These are phyloP conservation scores for Ptychochromis oligacanthus DNA, from an alignment of 2,113 vertebrate species.

Conservation along the genomic window DNA sequence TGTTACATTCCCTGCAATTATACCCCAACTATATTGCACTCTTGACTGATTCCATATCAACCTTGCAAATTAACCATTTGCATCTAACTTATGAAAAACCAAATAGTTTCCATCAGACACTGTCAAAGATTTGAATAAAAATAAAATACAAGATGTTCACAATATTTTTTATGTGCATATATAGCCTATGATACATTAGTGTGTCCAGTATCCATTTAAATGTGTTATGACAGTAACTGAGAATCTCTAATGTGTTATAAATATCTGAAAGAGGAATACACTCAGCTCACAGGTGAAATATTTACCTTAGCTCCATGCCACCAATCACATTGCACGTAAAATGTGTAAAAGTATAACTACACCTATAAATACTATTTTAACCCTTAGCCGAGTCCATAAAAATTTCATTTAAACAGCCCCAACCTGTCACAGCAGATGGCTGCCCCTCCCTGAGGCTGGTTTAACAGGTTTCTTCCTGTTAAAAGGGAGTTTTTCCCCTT, in stretches of 20 bases:
- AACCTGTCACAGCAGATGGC: too few relatives aligned
- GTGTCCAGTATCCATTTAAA: not conserved
- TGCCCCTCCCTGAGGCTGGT: too few relatives aligned
- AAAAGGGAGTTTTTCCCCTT: too few relatives aligned
- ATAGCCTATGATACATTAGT: not conserved
- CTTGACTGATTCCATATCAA: not conserved
- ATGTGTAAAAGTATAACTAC: not conserved
- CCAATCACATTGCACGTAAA: not conserved
- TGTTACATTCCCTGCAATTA: not conserved
- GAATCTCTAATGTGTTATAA: not conserved
- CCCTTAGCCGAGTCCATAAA: fast-evolving
- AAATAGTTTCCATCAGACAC: not conserved
- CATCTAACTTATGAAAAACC: not conserved
- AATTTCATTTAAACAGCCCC: not conserved
- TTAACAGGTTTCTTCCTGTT: too few relatives aligned
- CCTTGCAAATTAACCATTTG: not conserved
- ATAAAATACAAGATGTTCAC: fast-evolving
- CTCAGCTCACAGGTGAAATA: not conserved
- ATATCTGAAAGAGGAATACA: not conserved
- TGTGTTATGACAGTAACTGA: not conserved
- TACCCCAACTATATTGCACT: not conserved
- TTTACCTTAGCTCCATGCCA: not conserved
- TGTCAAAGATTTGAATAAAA: not conserved
- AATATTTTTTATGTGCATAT: not conserved
- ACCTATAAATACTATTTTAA: not conserved